Base-by-base conservation (phyloP, 2,797 vertebrate species). In the Melanotaenia trifasciata region DNA sequence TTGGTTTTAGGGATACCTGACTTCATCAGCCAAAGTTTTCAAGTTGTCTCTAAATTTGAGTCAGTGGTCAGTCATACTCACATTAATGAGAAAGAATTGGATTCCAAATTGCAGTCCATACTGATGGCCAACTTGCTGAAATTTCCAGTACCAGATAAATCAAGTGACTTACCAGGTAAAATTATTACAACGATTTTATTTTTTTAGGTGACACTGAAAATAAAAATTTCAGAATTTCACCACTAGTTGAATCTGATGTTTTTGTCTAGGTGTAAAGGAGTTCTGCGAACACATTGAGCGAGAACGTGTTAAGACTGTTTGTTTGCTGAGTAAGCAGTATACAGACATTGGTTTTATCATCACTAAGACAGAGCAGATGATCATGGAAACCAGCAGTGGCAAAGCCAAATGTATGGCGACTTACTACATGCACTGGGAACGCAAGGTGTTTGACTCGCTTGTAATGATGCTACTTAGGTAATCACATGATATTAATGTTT, bases 401-500 rank as follows among this genome's bases (percentile, higher is more conserved):
- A 96, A 90, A 88, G 94, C 96, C 66, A 84, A 91, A 64, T 91
- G 81, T 78, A 95, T 99, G 94, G 83, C 86, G 43, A 79, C 90
- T 59, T 99, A 97, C 92, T 99, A 98, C 40, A 76, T 79, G 11
- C 91, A 94, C 90, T 99, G 97, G 98, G 98, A 99, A 85, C 89
- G 67, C 9, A 95, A 90, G 59, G 91, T 97, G 70, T 96, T 96
- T 2, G 94, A 96, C 5, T 89, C 86, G 26, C 86, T 99, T 36
- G 89, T 89, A 56, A 96, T 93, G 85, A 96, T 99, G 95, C 84
- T 98, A 69, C 78, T 96, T 47, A 98, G 94, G 98, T 99, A 89
- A 83, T 45, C 32, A 26, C 18, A 18, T 84, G 90, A 92, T 36
- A 0, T 51, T 38, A 74, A 0, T 36, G 0, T 58, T 68, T 28